A percentile compares a stretch with the other conserved stretches of the same genome.
Evolutionary conservation across 2,113 vertebrate species (phyloP).

Genomic region (Petaurus breviceps): DNA sequence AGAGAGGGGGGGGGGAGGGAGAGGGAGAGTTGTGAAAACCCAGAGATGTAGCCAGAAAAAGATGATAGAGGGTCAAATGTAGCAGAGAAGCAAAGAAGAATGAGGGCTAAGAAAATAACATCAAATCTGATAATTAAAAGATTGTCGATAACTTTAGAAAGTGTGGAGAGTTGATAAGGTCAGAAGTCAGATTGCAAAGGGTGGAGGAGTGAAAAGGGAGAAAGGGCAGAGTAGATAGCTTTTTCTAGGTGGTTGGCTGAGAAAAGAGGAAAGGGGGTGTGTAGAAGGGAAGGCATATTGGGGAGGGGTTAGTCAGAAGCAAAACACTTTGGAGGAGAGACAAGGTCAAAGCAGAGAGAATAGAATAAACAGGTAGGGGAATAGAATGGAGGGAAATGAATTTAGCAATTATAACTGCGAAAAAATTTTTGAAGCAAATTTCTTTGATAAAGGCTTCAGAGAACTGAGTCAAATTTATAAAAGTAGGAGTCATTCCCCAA

Average conservation of each 20-base stretch:
- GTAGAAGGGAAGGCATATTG: too few species aligned
- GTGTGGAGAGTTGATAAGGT: background rate
- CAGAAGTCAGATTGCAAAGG: background rate
- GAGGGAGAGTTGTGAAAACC: background rate
- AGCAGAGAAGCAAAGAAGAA: background rate
- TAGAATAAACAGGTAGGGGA: too few species aligned
- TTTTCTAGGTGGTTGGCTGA: background rate
- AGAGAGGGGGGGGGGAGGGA: too few species aligned
- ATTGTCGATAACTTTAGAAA: background rate
- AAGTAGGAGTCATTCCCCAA: too few species aligned
- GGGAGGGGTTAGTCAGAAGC: too few species aligned
- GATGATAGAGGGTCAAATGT: background rate
- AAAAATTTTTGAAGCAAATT: too few species aligned
- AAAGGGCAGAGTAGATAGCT: background rate
- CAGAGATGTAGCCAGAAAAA: background rate
- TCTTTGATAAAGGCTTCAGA: too few species aligned
- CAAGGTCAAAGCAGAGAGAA: too few species aligned
- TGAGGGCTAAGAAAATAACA: background rate
- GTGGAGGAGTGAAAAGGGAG: background rate
- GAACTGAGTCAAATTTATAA: too few species aligned
- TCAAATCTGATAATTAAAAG: background rate
- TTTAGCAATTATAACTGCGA: too few species aligned
- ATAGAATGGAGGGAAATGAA: too few species aligned
- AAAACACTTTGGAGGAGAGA: too few species aligned
- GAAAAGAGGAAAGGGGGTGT: background rate